Evolutionary conservation across 2,888 invertebrate genomes (phyloP).

Genomic region (Athripsodes cinereus): DNA sequence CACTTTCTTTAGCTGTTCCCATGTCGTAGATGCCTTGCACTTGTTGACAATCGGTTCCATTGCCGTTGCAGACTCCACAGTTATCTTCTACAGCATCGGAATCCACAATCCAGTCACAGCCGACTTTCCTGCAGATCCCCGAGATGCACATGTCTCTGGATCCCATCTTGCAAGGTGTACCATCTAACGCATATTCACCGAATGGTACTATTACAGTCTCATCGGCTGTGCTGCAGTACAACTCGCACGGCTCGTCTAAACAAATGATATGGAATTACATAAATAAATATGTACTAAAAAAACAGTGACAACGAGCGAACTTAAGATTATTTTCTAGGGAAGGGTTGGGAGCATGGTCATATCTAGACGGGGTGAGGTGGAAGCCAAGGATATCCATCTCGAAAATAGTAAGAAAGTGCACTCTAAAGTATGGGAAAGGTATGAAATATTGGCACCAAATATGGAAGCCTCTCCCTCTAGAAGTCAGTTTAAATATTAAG

Average conservation of each 20-base stretch:
- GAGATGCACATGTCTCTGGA: conserved; percentile 78
- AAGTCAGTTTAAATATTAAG: no score
- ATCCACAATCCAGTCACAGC: conserved; percentile 87
- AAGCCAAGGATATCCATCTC: no score
- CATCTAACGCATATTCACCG: conserved; percentile 71
- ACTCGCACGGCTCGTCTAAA: conserved; percentile 66
- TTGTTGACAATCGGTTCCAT: conserved; percentile 73
- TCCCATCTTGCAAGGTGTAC: conserved; percentile 77
- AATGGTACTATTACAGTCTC: conserved; percentile 68
- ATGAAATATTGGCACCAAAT: no score
- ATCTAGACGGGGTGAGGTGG: no score
- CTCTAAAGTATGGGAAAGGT: no score
- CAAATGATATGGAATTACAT: no score
- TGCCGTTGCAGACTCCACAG: conserved; percentile 82
- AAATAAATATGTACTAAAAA: no score
- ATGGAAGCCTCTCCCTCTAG: no score
- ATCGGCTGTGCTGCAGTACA: conserved; percentile 74
- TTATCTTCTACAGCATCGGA: conserved; percentile 74
- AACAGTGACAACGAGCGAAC: no score
- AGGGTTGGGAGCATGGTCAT: no score
- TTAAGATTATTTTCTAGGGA: no score
- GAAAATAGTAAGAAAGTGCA: no score
- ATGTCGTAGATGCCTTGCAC: conserved; percentile 69
- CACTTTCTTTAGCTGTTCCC: conserved; percentile 49
- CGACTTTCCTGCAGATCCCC: conserved; percentile 67